Conservation (phyloP, 2,113 vertebrate genomes). For the Saccopteryx bilineata region DNA sequence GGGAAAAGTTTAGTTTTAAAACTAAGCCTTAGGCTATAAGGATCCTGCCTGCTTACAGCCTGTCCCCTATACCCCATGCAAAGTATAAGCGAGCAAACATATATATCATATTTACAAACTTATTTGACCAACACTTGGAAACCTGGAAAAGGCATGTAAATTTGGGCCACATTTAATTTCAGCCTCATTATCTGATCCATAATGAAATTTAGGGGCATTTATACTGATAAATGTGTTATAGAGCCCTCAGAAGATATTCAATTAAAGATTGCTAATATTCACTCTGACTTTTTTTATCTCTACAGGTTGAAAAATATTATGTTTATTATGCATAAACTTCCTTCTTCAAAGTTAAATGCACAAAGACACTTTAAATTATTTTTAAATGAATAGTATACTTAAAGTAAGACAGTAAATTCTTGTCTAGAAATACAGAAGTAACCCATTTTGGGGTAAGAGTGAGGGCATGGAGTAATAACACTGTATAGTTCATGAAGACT, state of each 20-base stretch:
- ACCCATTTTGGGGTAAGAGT: neutral
- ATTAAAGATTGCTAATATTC: neutral
- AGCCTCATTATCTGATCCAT: neutral
- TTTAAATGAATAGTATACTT: neutral
- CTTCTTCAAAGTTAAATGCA: conserved; percentile 44
- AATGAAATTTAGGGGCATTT: conserved; percentile 9
- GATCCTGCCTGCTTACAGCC: too few species aligned
- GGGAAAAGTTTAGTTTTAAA: too few species aligned
- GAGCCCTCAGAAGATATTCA: neutral
- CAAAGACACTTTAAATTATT: conserved; percentile 31
- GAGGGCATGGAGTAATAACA: neutral
- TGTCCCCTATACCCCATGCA: too few species aligned
- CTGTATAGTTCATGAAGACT: neutral
- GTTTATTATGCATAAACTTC: neutral
- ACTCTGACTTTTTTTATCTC: neutral
- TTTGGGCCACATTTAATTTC: neutral
- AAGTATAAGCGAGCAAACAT: too few species aligned
- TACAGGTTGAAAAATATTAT: conserved; percentile 6
- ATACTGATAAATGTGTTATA: neutral
- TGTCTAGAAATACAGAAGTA: conserved; percentile 38
- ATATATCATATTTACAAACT: too few species aligned
- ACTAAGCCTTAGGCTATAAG: too few species aligned
- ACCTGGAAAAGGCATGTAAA: neutral
- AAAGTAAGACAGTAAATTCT: conserved; percentile 34
- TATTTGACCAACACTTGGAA: neutral